Conservation (phyloP, 2,888 invertebrate species). For the Machimus atricapillus region DNA sequence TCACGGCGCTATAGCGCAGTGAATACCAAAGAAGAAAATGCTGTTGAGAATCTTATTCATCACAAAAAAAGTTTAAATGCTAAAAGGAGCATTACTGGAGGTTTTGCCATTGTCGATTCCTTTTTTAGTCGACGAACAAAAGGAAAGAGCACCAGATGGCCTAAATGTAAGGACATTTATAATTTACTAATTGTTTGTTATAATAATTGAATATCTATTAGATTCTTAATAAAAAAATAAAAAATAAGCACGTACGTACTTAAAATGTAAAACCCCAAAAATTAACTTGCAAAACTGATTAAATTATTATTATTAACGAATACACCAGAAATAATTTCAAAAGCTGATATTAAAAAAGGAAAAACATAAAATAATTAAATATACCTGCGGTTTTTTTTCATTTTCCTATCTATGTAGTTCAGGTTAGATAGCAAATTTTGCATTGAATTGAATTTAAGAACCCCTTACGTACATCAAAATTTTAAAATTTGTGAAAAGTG, state of each 20-base stretch:
- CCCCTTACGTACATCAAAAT: too few species aligned
- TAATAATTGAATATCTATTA: too few species aligned
- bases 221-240: too few species aligned
- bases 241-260: too few species aligned
- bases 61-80: slow-evolving; percentile 58
- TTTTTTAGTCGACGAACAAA: slow-evolving; percentile 61
- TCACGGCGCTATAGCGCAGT: slow-evolving; percentile 67
- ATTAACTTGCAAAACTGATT: too few species aligned
- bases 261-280: too few species aligned
- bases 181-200: not conserved
- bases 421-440: too few species aligned
- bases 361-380: not conserved
- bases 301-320: too few species aligned
- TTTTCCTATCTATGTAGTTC: too few species aligned
- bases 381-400: not conserved
- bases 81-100: slow-evolving; percentile 60
- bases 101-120: slow-evolving; percentile 62
- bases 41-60: slow-evolving; percentile 47
- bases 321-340: too few species aligned
- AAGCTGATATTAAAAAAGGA: not conserved
- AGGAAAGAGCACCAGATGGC: slow-evolving; percentile 59
- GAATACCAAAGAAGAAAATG: slow-evolving; percentile 58
- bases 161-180: slow-evolving; percentile 62
- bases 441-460: too few species aligned
- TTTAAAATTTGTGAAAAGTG: too few species aligned